Percentiles rank a stretch among this genome's conserved stretches.
These are phyloP conservation scores for Meta bourneti DNA, from an alignment of 2,888 invertebrate genomes.

Conservation along the genomic window DNA sequence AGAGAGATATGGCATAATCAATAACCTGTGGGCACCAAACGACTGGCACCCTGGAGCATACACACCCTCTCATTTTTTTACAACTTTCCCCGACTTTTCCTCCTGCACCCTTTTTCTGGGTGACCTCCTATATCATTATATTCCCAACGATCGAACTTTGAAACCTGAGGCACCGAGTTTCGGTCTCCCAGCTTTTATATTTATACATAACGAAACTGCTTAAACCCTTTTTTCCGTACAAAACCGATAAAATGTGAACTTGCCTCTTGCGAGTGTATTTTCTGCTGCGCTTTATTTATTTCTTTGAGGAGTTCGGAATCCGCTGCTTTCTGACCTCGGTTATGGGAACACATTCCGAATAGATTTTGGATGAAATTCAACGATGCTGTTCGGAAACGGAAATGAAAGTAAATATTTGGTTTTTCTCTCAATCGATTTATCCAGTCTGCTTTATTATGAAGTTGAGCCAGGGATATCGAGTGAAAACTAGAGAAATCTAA, in stretches of 20 bases:
- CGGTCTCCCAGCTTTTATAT: background rate
- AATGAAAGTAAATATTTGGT: background rate
- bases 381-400: background rate
- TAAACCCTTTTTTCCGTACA: background rate
- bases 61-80: background rate
- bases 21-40: slow-evolving; percentile 70
- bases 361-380: background rate
- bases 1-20: slow-evolving; percentile 58
- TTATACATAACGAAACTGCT: background rate
- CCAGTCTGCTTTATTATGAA: background rate
- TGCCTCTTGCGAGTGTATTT: background rate
- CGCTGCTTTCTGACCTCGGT: background rate
- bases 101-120: slow-evolving; percentile 21
- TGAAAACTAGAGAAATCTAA: no score
- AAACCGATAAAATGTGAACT: background rate
- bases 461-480: no score
- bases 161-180: slow-evolving; percentile 33
- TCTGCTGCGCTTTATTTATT: background rate
- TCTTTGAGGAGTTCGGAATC: background rate
- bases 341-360: background rate
- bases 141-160: slow-evolving; percentile 52
- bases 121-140: slow-evolving; percentile 61
- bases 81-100: slow-evolving; percentile 11
- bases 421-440: background rate
- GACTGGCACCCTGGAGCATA: slow-evolving; percentile 28